These are phyloP conservation scores for Mus caroli DNA, from an alignment of 2,797 vertebrate species.

Conservation along the genomic window DNA sequence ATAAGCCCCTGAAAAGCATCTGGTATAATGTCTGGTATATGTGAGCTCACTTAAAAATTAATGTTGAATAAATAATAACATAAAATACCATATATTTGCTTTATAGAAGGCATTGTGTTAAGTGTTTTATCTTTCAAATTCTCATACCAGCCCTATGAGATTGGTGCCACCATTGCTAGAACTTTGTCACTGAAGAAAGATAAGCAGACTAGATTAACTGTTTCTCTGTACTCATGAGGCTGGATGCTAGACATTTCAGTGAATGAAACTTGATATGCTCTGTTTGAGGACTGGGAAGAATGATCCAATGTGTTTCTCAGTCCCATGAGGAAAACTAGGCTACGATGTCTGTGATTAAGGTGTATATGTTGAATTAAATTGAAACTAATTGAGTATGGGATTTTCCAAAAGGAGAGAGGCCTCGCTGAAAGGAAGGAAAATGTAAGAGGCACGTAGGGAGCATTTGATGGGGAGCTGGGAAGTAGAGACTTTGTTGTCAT, in stretches of 20 bases:
- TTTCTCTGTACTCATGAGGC: background rate
- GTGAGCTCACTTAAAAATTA: background rate
- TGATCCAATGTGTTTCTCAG: background rate
- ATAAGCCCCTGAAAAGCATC: background rate
- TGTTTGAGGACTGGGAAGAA: background rate
- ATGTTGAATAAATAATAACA: background rate
- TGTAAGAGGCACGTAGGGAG: background rate
- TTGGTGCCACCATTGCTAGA: background rate
- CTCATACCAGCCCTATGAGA: background rate
- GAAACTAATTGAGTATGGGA: background rate
- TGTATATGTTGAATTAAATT: background rate
- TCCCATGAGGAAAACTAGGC: slow-evolving; percentile 19
- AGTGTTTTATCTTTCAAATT: slow-evolving; percentile 35
- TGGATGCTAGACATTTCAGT: background rate
- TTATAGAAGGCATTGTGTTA: background rate
- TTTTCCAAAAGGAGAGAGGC: background rate
- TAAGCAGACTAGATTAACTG: background rate
- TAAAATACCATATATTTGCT: background rate
- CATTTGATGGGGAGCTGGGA: background rate
- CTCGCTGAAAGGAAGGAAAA: background rate
- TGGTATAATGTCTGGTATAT: background rate
- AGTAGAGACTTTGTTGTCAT: background rate
- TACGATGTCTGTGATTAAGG: background rate
- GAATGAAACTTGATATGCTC: background rate
- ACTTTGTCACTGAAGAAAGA: slow-evolving; percentile 25